Evolutionary conservation across 2,113 vertebrate species (phyloP), one percentile per base, ranked within the genome.

Genomic region (Chaetops frenatus): DNA sequence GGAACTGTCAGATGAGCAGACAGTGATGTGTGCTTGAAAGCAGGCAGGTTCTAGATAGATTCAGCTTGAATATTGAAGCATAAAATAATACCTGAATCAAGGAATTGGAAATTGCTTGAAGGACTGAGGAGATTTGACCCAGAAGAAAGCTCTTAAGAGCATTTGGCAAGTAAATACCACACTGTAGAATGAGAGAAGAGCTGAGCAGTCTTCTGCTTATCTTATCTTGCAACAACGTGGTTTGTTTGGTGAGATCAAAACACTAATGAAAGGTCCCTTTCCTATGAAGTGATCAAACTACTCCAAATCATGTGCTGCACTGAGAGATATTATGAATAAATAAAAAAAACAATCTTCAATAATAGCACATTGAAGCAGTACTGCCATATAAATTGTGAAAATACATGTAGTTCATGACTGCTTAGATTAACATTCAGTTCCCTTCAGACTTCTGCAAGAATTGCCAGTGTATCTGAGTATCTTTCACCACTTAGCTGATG

Each of bases 381-480:
- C n/a, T 48, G 50, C n/a, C 47, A 0, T 29, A 20, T 84, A 73
- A 81, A 53, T 47, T 48, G 29, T 85, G 72, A 73, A 61, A 81
- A 42, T 15, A 33, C 2, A 1, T 1, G 7, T 40, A n/a, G 31
- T 44, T 83, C 1, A 1, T 15, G 16, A 20, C 36, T 72, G 23
- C 44, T 54, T 45, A 62, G 19, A 58, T 50, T 35, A 92, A 72
- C 27, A 12, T 53, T 83, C 28, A 4, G 3, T 77, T 91, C n/a
- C 31, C 21, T 62, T 83, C 21, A 65, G 53, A 33, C 21, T 47
- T 56, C 20, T 67, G 10, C 27, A 38, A 66, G 65, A 72, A 60
- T 50, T 83, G 51, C 3, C 45, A 48, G 22, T 27, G 25, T 67
- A 33, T 77, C 72, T 77, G 27, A 27, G 22, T 58, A 44, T 58